phyloP scores from a whole-genome alignment of 2,888 invertebrate species.

The Drosophila austrosaltans region DNA sequence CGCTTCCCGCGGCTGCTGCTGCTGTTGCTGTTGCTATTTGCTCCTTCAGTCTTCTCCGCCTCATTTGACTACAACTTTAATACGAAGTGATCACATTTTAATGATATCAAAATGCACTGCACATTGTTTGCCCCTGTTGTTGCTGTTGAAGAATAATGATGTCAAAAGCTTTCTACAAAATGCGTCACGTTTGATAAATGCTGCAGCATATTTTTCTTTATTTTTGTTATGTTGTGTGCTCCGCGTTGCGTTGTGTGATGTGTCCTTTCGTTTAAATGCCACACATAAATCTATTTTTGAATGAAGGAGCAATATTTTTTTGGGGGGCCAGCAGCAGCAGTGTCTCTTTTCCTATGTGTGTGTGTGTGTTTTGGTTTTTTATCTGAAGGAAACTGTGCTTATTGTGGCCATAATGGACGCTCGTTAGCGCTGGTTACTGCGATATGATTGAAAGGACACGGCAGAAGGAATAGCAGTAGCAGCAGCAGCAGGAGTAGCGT shows the following conservation, averaged over 20 bases:
- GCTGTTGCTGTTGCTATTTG: conserved; percentile 1
- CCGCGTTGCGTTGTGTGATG: conserved; percentile 52
- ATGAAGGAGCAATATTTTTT: conserved; percentile 67
- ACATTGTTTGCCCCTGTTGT: conserved; percentile 39
- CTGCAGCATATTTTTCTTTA: conserved; percentile 68
- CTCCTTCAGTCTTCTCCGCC: conserved; percentile 30
- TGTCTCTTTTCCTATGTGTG: background rate
- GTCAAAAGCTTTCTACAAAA: conserved; percentile 57
- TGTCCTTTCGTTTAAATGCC: conserved; percentile 68
- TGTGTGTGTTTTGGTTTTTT: conserved; percentile 49
- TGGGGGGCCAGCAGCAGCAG: background rate
- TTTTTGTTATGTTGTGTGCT: conserved; percentile 48
- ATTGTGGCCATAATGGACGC: conserved; percentile 81
- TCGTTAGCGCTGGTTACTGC: conserved; percentile 68
- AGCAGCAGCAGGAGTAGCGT: conserved; percentile 13
- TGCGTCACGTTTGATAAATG: conserved; percentile 75
- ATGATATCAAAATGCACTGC: conserved; percentile 75
- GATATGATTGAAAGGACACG: background rate
- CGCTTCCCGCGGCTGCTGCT: background rate
- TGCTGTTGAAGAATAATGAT: conserved; percentile 55
- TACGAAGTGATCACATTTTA: conserved; percentile 80
- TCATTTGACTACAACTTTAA: conserved; percentile 74
- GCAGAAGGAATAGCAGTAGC: conserved; percentile 33
- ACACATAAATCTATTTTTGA: conserved; percentile 81
- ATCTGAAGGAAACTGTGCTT: conserved; percentile 72